Conservation (phyloP, 2,888 invertebrate species). For the Cremastobaeus sp. region DNA sequence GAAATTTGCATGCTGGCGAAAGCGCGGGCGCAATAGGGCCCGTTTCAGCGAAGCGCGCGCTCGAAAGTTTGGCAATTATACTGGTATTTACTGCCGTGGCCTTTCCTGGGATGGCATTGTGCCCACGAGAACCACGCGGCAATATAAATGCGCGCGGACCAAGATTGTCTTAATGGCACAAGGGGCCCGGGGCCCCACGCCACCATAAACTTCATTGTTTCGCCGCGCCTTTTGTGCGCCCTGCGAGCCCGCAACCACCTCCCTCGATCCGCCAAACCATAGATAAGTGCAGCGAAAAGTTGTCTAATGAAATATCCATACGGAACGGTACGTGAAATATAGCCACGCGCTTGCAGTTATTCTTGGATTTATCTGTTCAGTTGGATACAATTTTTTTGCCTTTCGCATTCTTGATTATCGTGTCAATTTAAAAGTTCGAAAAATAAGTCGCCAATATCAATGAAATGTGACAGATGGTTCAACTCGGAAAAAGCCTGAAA, state of each 20-base stretch:
- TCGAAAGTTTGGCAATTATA: slow-evolving; percentile 75
- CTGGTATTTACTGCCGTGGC: slow-evolving; percentile 75
- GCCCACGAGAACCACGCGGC: slow-evolving; percentile 63
- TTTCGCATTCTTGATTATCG: too few species aligned
- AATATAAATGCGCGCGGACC: slow-evolving; percentile 73
- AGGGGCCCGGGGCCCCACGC: slow-evolving; percentile 65
- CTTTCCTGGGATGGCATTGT: slow-evolving; percentile 72
- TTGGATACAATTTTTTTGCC: slow-evolving; percentile 20
- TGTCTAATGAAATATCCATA: slow-evolving; percentile 56
- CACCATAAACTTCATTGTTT: slow-evolving; percentile 77
- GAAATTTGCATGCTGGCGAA: slow-evolving; percentile 56
- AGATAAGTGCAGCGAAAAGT: slow-evolving; percentile 51
- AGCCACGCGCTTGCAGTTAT: slow-evolving; percentile 43
- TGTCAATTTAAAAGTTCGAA: too few species aligned
- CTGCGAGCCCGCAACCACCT: slow-evolving; percentile 59
- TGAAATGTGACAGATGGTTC: too few species aligned
- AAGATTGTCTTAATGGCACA: slow-evolving; percentile 76
- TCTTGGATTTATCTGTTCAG: slow-evolving; percentile 44
- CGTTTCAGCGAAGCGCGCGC: slow-evolving; percentile 64
- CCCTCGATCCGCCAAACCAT: slow-evolving; percentile 48
- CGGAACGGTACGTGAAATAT: slow-evolving; percentile 16
- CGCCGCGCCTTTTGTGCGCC: slow-evolving; percentile 75
- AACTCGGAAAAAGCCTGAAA: too few species aligned
- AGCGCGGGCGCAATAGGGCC: slow-evolving; percentile 45
- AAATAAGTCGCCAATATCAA: too few species aligned